phyloP scores from a whole-genome alignment of 2,797 vertebrate species.

The Anas capensis region DNA sequence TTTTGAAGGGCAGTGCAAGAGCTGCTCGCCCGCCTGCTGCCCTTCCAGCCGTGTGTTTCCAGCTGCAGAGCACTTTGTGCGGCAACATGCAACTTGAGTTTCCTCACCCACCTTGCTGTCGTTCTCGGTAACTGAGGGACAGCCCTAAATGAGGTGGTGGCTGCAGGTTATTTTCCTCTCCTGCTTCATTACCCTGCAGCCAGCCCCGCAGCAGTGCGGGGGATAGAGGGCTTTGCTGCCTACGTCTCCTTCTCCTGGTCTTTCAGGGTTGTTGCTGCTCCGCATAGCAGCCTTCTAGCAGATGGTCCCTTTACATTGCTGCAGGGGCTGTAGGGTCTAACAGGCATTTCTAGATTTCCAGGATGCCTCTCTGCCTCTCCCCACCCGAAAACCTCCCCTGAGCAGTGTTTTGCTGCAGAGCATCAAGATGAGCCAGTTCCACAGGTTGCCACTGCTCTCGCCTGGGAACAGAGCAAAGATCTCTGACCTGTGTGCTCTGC shows the following conservation, averaged over 20 bases:
- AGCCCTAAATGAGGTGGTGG: no score
- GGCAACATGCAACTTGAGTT: accelerated
- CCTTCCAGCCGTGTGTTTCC: neutral
- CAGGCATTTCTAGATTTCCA: slow-evolving; percentile 59
- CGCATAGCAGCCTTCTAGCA: accelerated
- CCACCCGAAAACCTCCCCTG: slow-evolving; percentile 1
- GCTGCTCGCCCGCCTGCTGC: neutral
- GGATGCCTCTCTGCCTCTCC: slow-evolving; percentile 1
- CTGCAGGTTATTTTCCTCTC: neutral
- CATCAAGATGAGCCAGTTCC: slow-evolving; percentile 52
- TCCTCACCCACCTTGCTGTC: neutral
- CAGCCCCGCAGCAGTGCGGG: neutral
- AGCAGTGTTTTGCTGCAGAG: neutral
- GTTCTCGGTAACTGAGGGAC: accelerated
- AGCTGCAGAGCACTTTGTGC: accelerated
- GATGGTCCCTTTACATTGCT: neutral
- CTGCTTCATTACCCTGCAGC: neutral
- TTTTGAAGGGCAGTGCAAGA: neutral
- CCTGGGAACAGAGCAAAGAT: slow-evolving; percentile 20
- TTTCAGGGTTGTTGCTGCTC: accelerated
- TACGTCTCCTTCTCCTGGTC: neutral
- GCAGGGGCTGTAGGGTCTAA: slow-evolving; percentile 13
- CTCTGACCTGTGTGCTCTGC: neutral
- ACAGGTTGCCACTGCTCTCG: neutral
- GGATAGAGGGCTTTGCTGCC: neutral